Evolutionary conservation across 1,140 invertebrate genomes (phyloP), one percentile per base, ranked within the genome.

Genomic region (Pollicipes pollicipes): DNA sequence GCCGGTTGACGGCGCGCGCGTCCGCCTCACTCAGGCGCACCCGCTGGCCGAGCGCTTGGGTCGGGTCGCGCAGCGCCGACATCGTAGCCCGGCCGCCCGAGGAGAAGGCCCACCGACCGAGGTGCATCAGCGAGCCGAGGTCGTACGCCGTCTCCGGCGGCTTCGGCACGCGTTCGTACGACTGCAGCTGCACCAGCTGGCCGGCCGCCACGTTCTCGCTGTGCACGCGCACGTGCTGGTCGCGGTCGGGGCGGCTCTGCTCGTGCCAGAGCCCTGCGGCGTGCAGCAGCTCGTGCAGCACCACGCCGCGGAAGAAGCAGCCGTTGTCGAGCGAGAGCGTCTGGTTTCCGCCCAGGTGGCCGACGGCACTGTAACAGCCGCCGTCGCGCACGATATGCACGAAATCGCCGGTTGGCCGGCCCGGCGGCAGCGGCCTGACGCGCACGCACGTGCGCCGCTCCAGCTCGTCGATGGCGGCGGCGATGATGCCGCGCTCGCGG

Each of bases 191-290:
- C 45, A 68, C 63, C 30, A 66, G 66, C 31, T 45, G 68, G 3
- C 68, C 70, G 13, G 78, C 75, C 75, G 84, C 81, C 28, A 95
- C 88, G 77, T 94, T 94, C 0, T 86, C 75, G 79, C 86, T 90
- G 37, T 85, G 79, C 29, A 94, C 85, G 4, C 76, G 80, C 0
- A 94, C 86, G 76, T 83, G 89, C 30, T 86, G 80, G 75, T 93
- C 91, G 28, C 92, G 80, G 73, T 94, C 91, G 37, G 81, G 83
- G 31, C 91, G 82, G 75, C 87, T 91, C 77, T 94, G 91, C 76
- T 94, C 91, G 77, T 95, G 92, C 76, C 89, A 83, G 78, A 94
- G 93, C 0, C 92, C 92, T 28, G 89, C 76, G 0, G 88, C 87
- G 74, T 95, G 91, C 82, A 93, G 87, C 73, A 94, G 78, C 78